Percentiles rank a stretch among this genome's conserved stretches.
Conservation (phyloP, 2,113 vertebrate genomes). For the Nicator chloris region DNA sequence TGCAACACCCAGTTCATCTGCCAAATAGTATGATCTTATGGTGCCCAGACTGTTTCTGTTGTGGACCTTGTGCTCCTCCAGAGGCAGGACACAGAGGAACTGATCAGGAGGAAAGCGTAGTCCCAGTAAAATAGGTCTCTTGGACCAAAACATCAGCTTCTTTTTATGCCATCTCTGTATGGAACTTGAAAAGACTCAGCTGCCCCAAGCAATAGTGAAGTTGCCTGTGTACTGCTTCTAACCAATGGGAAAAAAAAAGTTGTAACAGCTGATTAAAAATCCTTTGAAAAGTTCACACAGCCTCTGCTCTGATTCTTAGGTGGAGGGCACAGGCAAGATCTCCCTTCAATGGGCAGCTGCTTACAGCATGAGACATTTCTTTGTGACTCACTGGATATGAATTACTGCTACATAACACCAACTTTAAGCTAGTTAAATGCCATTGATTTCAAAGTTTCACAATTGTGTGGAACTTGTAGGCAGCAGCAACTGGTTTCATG, state of each 20-base stretch:
- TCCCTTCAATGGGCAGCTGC: background rate
- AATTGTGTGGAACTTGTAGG: background rate
- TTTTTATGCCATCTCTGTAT: background rate
- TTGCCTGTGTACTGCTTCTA: background rate
- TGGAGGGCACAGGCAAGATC: background rate
- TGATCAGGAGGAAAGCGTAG: background rate
- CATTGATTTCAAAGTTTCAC: constrained; percentile 27
- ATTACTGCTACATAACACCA: constrained; percentile 12
- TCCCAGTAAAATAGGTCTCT: background rate
- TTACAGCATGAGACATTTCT: constrained; percentile 11
- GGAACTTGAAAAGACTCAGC: background rate
- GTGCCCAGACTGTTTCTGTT: background rate
- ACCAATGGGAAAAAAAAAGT: background rate
- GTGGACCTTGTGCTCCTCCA: background rate
- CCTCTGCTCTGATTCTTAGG: background rate
- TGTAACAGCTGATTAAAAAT: constrained; percentile 10
- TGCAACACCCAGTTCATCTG: background rate
- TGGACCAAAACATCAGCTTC: background rate
- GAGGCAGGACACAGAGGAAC: background rate
- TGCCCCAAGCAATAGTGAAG: background rate
- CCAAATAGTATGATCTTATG: background rate
- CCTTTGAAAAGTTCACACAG: background rate
- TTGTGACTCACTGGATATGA: constrained; percentile 41
- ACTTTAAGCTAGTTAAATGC: background rate
- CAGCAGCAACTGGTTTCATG: background rate